Evolutionary conservation across 2,888 invertebrate genomes (phyloP).

Genomic region (Caenorhabditis doughertyi): DNA sequence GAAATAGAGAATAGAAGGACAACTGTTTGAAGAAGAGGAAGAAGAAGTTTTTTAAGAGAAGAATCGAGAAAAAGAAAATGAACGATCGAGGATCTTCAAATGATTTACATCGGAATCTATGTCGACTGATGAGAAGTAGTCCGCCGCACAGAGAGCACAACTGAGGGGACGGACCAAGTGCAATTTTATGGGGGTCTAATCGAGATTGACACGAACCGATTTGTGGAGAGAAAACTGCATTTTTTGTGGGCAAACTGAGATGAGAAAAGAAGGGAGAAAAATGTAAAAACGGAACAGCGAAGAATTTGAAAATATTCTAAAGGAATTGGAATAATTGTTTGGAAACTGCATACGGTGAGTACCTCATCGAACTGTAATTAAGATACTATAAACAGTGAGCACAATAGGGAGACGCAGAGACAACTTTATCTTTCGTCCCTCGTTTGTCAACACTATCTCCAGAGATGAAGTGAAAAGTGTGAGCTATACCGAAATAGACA

Average conservation of each 20-base stretch:
- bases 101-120: not conserved
- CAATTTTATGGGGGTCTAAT: conserved; percentile 54
- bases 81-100: not conserved
- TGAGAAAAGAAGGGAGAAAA: not conserved
- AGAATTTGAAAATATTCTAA: too few species aligned
- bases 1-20: conserved; percentile 9
- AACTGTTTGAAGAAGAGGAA: conserved; percentile 42
- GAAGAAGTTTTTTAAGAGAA: conserved; percentile 16
- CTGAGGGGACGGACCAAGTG: not conserved
- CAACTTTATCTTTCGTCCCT: too few species aligned
- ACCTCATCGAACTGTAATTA: too few species aligned
- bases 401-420: too few species aligned
- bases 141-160: too few species aligned
- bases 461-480: too few species aligned
- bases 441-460: too few species aligned
- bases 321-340: too few species aligned
- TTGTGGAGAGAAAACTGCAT: not conserved
- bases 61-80: not conserved
- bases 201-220: conserved; percentile 45
- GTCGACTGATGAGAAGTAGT: not conserved
- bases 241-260: not conserved
- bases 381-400: too few species aligned
- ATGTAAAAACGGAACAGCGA: too few species aligned
- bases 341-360: too few species aligned
- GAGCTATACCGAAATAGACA: too few species aligned